These are phyloP conservation scores for Grallaria varia DNA, from an alignment of 2,113 vertebrate species.

Conservation along the genomic window DNA sequence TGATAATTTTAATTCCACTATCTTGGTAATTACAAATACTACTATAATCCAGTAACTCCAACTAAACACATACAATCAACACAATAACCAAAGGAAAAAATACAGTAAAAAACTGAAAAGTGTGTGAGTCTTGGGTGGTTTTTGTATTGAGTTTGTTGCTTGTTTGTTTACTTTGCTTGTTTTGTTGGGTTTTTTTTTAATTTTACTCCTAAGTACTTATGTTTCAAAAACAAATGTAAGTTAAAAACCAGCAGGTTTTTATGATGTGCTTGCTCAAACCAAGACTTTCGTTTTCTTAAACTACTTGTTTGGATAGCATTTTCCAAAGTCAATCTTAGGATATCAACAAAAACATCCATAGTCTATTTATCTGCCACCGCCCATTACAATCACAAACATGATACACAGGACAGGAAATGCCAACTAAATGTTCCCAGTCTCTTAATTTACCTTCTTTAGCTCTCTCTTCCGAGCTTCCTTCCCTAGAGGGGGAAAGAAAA, in stretches of 20 bases:
- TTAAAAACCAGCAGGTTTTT: not conserved
- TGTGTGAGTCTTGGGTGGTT: not conserved
- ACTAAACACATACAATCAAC: not conserved
- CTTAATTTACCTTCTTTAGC: slow-evolving; percentile 89
- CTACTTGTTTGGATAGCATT: not conserved
- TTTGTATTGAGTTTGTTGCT: not conserved
- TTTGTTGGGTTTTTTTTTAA: not conserved
- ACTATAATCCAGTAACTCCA: not conserved
- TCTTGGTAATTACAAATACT: not conserved
- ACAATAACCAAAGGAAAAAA: not conserved
- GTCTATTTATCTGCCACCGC: not conserved
- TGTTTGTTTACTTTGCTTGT: not conserved
- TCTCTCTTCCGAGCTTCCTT: slow-evolving; percentile 98
- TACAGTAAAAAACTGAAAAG: not conserved
- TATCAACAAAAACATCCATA: not conserved
- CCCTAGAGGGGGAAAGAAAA: slow-evolving; percentile 72
- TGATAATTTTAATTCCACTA: not conserved
- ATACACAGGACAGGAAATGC: not conserved
- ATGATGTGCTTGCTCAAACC: not conserved
- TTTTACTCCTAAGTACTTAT: not conserved
- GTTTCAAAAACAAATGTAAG: not conserved
- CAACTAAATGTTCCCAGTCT: not conserved
- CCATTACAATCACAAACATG: not conserved
- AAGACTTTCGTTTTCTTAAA: not conserved
- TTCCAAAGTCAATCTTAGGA: not conserved